Evolutionary conservation across 2,888 invertebrate species (phyloP).

Genomic region (Zelleria hepariella): DNA sequence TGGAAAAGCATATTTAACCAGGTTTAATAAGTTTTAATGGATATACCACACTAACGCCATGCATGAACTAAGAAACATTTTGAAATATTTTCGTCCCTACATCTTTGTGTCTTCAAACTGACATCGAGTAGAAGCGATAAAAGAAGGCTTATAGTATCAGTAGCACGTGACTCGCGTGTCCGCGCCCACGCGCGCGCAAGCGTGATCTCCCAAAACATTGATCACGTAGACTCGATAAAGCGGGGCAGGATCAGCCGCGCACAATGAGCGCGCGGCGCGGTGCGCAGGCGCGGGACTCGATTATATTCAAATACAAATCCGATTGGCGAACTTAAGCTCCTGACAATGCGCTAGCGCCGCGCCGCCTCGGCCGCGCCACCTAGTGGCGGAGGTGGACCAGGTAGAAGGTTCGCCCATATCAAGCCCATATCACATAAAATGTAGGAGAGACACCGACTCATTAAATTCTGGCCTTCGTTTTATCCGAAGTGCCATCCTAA

Average conservation of each 20-base stretch:
- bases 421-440: too few relatives aligned
- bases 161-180: slow-evolving; percentile 9
- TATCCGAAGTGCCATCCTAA: too few relatives aligned
- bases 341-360: slow-evolving; percentile 62
- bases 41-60: too few relatives aligned
- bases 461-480: too few relatives aligned
- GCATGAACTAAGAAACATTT: too few relatives aligned
- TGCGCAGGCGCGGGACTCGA: slow-evolving; percentile 61
- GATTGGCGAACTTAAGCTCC: slow-evolving; percentile 68
- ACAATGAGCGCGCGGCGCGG: slow-evolving; percentile 61
- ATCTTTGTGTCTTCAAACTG: too few relatives aligned
- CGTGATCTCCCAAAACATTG: slow-evolving; percentile 67
- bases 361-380: slow-evolving; percentile 30
- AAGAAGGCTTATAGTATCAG: slow-evolving; percentile 8
- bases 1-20: too few relatives aligned
- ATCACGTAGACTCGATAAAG: slow-evolving; percentile 68
- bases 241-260: slow-evolving; percentile 61
- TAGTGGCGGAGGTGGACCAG: not conserved
- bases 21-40: too few relatives aligned
- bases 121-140: not conserved
- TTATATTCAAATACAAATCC: slow-evolving; percentile 73
- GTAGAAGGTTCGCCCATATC: not conserved
- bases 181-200: slow-evolving; percentile 49
- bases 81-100: too few relatives aligned
- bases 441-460: too few relatives aligned